Evolutionary conservation across 2,797 vertebrate genomes (phyloP).

Genomic region (Trachurus trachurus): DNA sequence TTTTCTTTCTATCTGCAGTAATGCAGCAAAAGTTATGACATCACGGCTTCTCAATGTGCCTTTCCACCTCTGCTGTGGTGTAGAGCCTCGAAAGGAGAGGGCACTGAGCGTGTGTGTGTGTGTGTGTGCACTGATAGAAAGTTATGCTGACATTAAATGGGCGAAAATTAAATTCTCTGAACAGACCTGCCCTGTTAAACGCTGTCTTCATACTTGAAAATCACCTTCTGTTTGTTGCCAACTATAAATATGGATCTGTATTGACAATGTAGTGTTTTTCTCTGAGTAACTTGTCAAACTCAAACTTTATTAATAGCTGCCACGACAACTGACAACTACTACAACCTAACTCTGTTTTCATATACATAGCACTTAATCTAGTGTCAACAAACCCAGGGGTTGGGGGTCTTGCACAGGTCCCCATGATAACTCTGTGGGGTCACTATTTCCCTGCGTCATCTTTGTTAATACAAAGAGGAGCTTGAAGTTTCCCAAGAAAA

Average conservation of each 20-base stretch:
- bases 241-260: no score
- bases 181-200: constrained; percentile 3
- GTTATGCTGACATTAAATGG: constrained; percentile 14
- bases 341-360: not conserved
- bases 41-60: constrained; percentile 77
- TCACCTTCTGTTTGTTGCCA: not conserved
- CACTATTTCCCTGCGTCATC: not conserved
- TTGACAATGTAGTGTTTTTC: not conserved
- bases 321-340: not conserved
- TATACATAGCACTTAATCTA: not conserved
- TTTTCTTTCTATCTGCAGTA: constrained; percentile 67
- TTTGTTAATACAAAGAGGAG: not conserved
- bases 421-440: not conserved
- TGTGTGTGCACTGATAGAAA: constrained; percentile 6
- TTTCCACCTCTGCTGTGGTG: constrained; percentile 55
- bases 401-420: not conserved
- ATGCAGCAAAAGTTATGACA: constrained; percentile 82
- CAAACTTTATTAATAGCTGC: no score
- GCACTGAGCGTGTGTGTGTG: constrained; percentile 13
- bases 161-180: constrained; percentile 12
- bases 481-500: not conserved
- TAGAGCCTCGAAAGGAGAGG: constrained; percentile 32
- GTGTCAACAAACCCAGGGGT: not conserved
- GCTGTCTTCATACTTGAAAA: not conserved
- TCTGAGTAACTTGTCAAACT: not conserved